These are phyloP conservation scores for Euura saliciscinereae DNA, from an alignment of 1,140 invertebrate species.

Conservation along the genomic window DNA sequence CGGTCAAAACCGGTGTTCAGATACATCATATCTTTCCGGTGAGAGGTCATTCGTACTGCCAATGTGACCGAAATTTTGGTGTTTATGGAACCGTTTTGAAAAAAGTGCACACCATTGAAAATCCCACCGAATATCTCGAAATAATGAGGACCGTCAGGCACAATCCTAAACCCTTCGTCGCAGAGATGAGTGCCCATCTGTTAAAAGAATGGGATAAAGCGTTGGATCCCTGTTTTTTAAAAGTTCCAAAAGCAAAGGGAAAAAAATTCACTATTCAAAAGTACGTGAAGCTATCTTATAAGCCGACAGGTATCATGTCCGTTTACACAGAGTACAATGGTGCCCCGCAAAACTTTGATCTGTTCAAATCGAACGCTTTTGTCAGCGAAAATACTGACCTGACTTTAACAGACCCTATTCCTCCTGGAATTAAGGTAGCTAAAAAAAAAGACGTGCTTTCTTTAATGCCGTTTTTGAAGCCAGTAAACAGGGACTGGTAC, in stretches of 20 bases:
- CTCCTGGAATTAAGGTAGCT: neutral
- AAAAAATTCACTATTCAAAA: constrained; percentile 19
- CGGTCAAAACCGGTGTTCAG: constrained; percentile 13
- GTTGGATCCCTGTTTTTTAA: constrained; percentile 8
- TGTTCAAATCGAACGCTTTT: neutral
- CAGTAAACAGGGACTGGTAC: no score
- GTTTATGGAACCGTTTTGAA: constrained; percentile 16
- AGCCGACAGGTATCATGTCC: constrained; percentile 2
- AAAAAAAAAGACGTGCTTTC: neutral
- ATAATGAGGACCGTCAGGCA: constrained; percentile 14
- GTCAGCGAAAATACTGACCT: neutral
- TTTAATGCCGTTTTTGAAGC: no score
- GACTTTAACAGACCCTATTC: neutral
- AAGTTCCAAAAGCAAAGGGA: neutral
- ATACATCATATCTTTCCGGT: constrained; percentile 31
- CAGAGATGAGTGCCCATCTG: constrained; percentile 13
- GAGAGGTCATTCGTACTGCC: constrained; percentile 19
- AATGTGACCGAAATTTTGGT: constrained; percentile 25
- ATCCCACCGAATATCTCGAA: constrained; percentile 11
- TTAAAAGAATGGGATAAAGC: constrained; percentile 10
- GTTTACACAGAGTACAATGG: neutral
- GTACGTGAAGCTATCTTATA: no score
- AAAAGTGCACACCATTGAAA: constrained; percentile 12
- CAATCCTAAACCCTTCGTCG: constrained; percentile 16
- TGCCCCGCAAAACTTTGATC: no score